These are phyloP conservation scores for Andrena minutula DNA, from an alignment of 2,888 invertebrate genomes.

Conservation along the genomic window DNA sequence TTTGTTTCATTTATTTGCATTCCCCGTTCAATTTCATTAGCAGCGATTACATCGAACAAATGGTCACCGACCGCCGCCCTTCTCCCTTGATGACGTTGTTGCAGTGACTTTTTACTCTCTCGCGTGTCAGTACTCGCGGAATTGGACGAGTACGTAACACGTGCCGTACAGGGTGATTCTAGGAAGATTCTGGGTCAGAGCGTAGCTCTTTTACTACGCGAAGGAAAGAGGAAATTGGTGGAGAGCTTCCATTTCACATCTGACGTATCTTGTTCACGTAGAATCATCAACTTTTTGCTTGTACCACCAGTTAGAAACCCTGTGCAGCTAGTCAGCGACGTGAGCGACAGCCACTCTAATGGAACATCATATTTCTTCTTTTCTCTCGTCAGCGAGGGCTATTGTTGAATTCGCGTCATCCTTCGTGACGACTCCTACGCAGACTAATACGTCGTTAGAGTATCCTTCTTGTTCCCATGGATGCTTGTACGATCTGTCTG, in stretches of 20 bases:
- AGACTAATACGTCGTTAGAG: not conserved
- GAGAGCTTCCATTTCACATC: not conserved
- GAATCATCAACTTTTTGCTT: not conserved
- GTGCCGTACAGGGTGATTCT: not conserved
- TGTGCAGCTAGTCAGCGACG: slow-evolving; percentile 59
- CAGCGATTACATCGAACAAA: not conserved
- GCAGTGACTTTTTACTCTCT: slow-evolving; percentile 22
- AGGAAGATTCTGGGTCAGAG: not conserved
- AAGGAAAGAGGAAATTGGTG: not conserved
- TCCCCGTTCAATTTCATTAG: slow-evolving; percentile 33
- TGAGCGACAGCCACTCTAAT: slow-evolving; percentile 78
- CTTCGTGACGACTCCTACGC: slow-evolving; percentile 59
- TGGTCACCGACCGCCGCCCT: not conserved
- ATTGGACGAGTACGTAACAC: not conserved
- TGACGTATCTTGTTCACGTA: not conserved
- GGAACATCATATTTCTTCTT: slow-evolving; percentile 69
- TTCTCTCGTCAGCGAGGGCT: slow-evolving; percentile 62
- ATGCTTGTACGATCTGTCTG: slow-evolving; percentile 24
- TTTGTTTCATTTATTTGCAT: slow-evolving; percentile 21
- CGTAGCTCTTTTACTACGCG: not conserved
- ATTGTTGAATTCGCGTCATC: slow-evolving; percentile 76
- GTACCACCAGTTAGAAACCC: not conserved
- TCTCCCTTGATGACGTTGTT: slow-evolving; percentile 39
- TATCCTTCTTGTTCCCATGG: slow-evolving; percentile 22
- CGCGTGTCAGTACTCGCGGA: not conserved